Evolutionary conservation across 2,113 vertebrate species (phyloP), one percentile per base, ranked within the genome.

Genomic region (Anseranas semipalmata): DNA sequence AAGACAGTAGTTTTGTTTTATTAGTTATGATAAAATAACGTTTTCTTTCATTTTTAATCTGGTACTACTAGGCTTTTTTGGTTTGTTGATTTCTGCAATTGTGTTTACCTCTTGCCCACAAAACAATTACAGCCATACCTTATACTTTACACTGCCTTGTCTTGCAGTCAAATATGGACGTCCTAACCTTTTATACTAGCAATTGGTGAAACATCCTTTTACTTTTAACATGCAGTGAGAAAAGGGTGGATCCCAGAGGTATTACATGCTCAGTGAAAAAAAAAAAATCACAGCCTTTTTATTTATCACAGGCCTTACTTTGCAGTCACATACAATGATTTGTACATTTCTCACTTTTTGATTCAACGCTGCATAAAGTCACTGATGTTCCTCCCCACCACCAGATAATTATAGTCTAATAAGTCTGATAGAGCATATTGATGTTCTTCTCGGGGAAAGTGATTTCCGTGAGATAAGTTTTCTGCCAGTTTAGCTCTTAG

Each of bases 161-260:
- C 75, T 75, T 68, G 37, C 33, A 88, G 50, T 24, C 28, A 75
- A 74, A 37, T 88, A 82, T 87, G 95, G 89, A 87, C 74, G 77
- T n/a, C 50, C 52, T 73, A 80, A 88, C 71, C 53, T 93, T 92
- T 91, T 82, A 76, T 41, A 86, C 32, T 39, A 94, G n/a, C n/a
- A 84, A 50, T 62, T 82, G 56, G 28, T 77, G 50, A 81, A 75
- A 37, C 60, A 15, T 53, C 33, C 75, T 33, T 83, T 30, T 92
- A 65, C 67, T 55, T 93, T 96, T 59, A 50, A 48, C 35, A 72
- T 7, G 15, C 45, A 82, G 8, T 4, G 24, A 73, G 24, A 93
- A 55, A 7, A 65, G 18, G 10, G 15, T 52, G 25, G 71, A 85
- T 72, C 66, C 45, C 71, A 78, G 63, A 70, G 17, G 37, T 68